Evolutionary conservation across 2,888 invertebrate genomes (phyloP), one percentile per base, ranked within the genome.

Genomic region (Phasia obesa): DNA sequence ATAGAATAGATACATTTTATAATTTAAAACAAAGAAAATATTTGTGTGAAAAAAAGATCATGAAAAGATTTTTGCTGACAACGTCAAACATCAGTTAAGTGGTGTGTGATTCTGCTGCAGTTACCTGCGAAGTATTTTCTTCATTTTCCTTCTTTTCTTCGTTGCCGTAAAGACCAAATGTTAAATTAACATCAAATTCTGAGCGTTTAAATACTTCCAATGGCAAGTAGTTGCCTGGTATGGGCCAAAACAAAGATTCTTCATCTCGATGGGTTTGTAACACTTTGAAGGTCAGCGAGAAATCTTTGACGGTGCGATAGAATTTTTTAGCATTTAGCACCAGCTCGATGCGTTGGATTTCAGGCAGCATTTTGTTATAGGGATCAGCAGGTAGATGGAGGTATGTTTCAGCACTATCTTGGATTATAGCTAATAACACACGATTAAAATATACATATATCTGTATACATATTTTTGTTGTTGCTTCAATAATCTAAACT

Each of bases 121-220:
- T 42, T n/a, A 15, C 2, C 17, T 71, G 67, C 9, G 57, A 38
- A 35, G 1, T 21, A 57, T 31, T 69, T 49, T 76, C 53, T 2
- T 31, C 19, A 2, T 23, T 60, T 3, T 70, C 49, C 6, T 64
- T 47, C 7, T 31, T 73, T 5, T 83, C 87, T 0, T 86, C 86
- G 3, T 85, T 85, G 1, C 85, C 87, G 62, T 89, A 88, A 2
- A 88, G 86, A 13, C 84, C 70, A 65, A 90, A 90, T 2, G 89
- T 90, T 47, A 90, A 78, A 78, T 90, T 90, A 0, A 90, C 88
- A 82, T 90, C 90, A 49, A 86, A 90, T 0, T 85, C 86, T 0
- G 88, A 86, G n/a, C 88, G 88, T 21, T 84, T 75, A 75, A 89
- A 90, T 19, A 89, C 86, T 9, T 86, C 84, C 2, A 86, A 53